phyloP scores from a whole-genome alignment of 1,140 invertebrate species.

The Aphidius gifuensis region DNA sequence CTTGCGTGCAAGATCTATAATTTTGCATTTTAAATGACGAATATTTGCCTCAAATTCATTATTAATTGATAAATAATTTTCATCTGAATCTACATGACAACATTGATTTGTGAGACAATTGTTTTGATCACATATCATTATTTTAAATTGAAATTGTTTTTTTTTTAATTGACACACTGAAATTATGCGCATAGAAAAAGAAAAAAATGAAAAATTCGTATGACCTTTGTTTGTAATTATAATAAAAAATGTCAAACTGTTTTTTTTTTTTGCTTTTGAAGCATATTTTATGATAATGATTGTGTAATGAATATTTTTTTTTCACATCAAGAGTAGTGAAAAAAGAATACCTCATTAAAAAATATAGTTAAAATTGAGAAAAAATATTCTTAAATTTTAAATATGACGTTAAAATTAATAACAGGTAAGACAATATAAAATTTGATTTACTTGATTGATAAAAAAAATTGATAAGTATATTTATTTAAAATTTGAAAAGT shows the following conservation, averaged over 20 bases:
- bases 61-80: not conserved
- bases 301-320: too few species aligned
- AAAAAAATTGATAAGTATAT: not conserved
- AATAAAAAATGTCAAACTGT: too few species aligned
- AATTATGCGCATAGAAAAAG: not conserved
- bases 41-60: slow-evolving; percentile 34
- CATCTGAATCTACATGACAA: slow-evolving; percentile 1
- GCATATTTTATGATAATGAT: too few species aligned
- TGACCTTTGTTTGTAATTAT: too few species aligned
- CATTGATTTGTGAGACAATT: slow-evolving; percentile 13
- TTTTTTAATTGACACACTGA: not conserved
- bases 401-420: too few species aligned
- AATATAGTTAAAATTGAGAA: too few species aligned
- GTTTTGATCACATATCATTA: slow-evolving; percentile 12
- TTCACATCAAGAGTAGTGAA: too few species aligned
- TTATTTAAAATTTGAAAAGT: slow-evolving; percentile 3
- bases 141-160: not conserved
- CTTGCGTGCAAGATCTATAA: slow-evolving; percentile 35
- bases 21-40: slow-evolving; percentile 37
- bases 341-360: too few species aligned
- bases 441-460: not conserved
- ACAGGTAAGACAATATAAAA: not conserved
- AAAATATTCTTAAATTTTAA: too few species aligned
- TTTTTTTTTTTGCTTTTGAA: too few species aligned
- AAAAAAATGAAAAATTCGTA: too few species aligned